Conservation (phyloP, 2,888 invertebrate genomes). For the Loripinus fragilis region DNA sequence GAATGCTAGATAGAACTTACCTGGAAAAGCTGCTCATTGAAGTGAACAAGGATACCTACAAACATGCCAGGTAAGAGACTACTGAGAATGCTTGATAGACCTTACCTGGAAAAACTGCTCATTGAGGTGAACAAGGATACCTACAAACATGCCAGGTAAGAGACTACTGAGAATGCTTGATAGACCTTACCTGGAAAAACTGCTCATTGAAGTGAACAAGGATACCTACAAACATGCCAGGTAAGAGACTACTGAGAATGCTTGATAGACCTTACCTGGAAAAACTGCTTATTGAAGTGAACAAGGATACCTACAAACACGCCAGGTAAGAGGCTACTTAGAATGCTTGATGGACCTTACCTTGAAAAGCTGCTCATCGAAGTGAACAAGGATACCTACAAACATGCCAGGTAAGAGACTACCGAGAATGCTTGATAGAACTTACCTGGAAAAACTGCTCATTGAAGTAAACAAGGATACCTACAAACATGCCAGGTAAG, state of each 20-base stretch:
- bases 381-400: background rate
- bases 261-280: constrained; percentile 34
- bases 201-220: too few relatives aligned
- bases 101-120: constrained; percentile 14
- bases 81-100: constrained; percentile 36
- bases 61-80: too few relatives aligned
- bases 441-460: constrained; percentile 14
- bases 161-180: too few relatives aligned
- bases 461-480: constrained; percentile 8
- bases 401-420: constrained; percentile 16
- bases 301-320: background rate
- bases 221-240: too few relatives aligned
- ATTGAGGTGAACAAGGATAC: constrained; percentile 8
- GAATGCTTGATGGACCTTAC: constrained; percentile 32
- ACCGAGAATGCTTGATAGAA: constrained; percentile 36
- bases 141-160: constrained; percentile 4
- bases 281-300: constrained; percentile 7
- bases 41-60: too few relatives aligned
- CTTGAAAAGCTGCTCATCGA: constrained; percentile 14
- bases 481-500: constrained; percentile 1
- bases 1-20: too few relatives aligned
- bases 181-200: too few relatives aligned
- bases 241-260: too few relatives aligned
- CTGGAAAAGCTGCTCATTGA: too few relatives aligned
- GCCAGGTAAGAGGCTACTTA: constrained; percentile 23